Percentiles rank a stretch among this genome's conserved stretches.
These are phyloP conservation scores for Danio tinwini DNA, from an alignment of 2,797 vertebrate species.

Conservation along the genomic window DNA sequence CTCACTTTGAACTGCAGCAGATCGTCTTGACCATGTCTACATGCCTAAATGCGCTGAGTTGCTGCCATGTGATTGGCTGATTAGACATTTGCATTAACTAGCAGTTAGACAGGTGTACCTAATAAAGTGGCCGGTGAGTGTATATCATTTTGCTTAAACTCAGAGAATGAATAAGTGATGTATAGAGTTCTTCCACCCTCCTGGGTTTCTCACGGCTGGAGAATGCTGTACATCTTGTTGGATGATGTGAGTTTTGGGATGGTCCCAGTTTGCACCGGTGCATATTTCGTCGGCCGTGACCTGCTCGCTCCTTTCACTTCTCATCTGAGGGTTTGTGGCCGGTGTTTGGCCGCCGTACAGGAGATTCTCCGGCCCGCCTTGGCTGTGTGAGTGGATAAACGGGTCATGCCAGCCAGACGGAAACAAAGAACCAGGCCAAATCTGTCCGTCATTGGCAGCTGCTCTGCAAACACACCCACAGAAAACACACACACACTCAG, in stretches of 20 bases:
- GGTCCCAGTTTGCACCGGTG: slow-evolving; percentile 4
- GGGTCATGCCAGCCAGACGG: slow-evolving; percentile 46
- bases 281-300: neutral
- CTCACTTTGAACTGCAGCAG: too few species aligned
- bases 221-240: slow-evolving; percentile 45
- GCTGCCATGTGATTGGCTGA: too few species aligned
- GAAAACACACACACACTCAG: neutral
- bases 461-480: slow-evolving; percentile 34
- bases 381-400: slow-evolving; percentile 45
- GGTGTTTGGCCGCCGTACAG: slow-evolving; percentile 1
- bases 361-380: neutral
- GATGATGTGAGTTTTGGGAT: slow-evolving; percentile 8
- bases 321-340: neutral
- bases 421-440: slow-evolving; percentile 50
- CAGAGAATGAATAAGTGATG: too few species aligned
- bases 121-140: too few species aligned
- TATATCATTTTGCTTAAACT: too few species aligned
- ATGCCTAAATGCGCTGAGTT: too few species aligned
- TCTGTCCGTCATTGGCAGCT: slow-evolving; percentile 22
- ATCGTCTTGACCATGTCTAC: too few species aligned
- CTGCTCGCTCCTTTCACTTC: slow-evolving; percentile 3
- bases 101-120: too few species aligned
- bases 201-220: slow-evolving; percentile 1
- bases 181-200: too few species aligned
- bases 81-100: too few species aligned